Evolutionary conservation across 1,140 invertebrate genomes (phyloP).

Genomic region (Penaeus chinensis): DNA sequence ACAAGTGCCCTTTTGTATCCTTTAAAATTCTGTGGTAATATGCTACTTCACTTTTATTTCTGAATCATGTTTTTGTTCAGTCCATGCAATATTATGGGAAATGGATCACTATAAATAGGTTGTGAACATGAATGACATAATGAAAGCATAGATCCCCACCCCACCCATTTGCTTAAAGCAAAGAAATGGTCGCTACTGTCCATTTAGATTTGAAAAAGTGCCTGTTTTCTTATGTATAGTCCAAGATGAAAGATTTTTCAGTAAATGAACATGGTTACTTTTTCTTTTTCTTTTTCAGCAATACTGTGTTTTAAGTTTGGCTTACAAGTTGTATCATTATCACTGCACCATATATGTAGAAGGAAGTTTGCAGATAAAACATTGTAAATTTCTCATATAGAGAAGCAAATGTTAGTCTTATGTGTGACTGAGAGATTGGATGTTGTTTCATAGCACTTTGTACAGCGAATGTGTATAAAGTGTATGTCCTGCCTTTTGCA

Average conservation of each 20-base stretch:
- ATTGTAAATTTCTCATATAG: slow-evolving; percentile 41
- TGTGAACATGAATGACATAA: slow-evolving; percentile 53
- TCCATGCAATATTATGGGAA: slow-evolving; percentile 36
- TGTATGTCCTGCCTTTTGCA: slow-evolving; percentile 53
- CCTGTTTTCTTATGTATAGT: slow-evolving; percentile 58
- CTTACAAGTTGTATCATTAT: slow-evolving; percentile 50
- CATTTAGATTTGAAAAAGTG: slow-evolving; percentile 56
- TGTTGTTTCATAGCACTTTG: slow-evolving; percentile 31
- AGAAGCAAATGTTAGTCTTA: slow-evolving; percentile 38
- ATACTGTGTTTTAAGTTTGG: slow-evolving; percentile 41
- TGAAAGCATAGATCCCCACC: slow-evolving; percentile 40
- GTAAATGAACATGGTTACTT: slow-evolving; percentile 16
- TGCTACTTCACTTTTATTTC: background rate
- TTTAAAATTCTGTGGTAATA: slow-evolving; percentile 30
- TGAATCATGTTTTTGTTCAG: slow-evolving; percentile 20
- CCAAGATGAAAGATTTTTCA: slow-evolving; percentile 36
- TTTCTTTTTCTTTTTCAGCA: slow-evolving; percentile 24
- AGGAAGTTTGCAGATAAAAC: slow-evolving; percentile 33
- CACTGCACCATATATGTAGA: slow-evolving; percentile 45
- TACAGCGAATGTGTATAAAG: slow-evolving; percentile 49
- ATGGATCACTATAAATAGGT: slow-evolving; percentile 44
- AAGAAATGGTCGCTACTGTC: slow-evolving; percentile 43
- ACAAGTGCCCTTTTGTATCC: slow-evolving; percentile 46
- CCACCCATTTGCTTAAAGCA: slow-evolving; percentile 30
- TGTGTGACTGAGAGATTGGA: slow-evolving; percentile 37